Conservation (phyloP, 2,888 invertebrate genomes). For the Dorcus hopei region DNA sequence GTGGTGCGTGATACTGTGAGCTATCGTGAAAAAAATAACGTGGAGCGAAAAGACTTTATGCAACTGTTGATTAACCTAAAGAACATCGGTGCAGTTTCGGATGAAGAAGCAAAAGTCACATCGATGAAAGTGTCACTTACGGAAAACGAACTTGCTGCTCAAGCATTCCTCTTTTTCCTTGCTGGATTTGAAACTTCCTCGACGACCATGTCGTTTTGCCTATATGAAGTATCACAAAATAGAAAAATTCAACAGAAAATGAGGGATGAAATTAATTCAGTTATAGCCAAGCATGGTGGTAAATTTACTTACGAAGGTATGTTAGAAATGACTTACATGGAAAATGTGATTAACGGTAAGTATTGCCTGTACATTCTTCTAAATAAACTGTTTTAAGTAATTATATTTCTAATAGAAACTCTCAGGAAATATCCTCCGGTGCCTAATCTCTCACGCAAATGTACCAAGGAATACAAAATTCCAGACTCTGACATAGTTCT, state of each 20-base stretch:
- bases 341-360: conserved; percentile 24
- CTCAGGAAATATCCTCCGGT: conserved; percentile 59
- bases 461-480: conserved; percentile 52
- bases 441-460: conserved; percentile 51
- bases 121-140: conserved; percentile 20
- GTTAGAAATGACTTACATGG: conserved; percentile 23
- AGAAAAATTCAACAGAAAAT: conserved; percentile 21
- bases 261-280: conserved; percentile 18
- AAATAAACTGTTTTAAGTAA: too few species aligned
- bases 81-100: conserved; percentile 30
- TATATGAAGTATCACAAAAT: conserved; percentile 24
- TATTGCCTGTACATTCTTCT: not conserved
- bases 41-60: conserved; percentile 53
- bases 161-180: conserved; percentile 28
- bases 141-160: conserved; percentile 24
- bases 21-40: conserved; percentile 44
- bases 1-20: conserved; percentile 47
- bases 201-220: conserved; percentile 25
- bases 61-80: conserved; percentile 52
- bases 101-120: conserved; percentile 1
- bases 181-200: conserved; percentile 31
- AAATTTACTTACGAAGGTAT: conserved; percentile 23
- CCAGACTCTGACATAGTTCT: conserved; percentile 51
- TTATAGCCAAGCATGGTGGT: conserved; percentile 16
- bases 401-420: conserved; percentile 48